Conservation (phyloP, 2,113 vertebrate species). For the Heterotilapia buettikoferi region DNA sequence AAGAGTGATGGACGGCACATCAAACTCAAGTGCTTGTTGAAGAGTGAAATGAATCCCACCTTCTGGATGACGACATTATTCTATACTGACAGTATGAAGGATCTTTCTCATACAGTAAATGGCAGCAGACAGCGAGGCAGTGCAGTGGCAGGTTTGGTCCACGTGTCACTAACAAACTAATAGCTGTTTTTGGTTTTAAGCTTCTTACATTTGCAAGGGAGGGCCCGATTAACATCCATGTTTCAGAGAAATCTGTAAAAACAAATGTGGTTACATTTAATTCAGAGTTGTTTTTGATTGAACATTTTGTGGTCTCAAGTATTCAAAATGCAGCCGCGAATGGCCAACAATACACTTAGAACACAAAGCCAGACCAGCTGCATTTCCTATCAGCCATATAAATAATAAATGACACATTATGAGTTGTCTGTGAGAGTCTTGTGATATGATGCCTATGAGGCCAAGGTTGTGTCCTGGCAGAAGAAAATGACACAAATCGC, state of each 20-base stretch:
- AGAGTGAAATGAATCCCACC: conserved; percentile 31
- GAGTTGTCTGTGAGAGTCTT: conserved; percentile 57
- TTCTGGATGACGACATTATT: conserved; percentile 33
- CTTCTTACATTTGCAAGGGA: neutral
- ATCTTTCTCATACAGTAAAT: conserved; percentile 10
- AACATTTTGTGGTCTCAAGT: conserved; percentile 16
- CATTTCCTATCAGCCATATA: conserved; percentile 62
- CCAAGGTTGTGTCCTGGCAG: neutral
- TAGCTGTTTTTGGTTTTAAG: neutral
- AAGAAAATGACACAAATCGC: conserved; percentile 16
- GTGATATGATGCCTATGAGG: conserved; percentile 53
- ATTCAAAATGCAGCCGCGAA: neutral
- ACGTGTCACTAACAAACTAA: conserved; percentile 10
- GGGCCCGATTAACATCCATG: neutral
- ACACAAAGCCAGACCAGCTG: conserved; percentile 62
- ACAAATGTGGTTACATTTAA: neutral
- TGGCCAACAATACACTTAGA: conserved; percentile 40
- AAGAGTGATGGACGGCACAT: conserved; percentile 36
- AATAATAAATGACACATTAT: conserved; percentile 76
- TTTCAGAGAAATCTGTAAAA: neutral
- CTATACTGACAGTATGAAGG: conserved; percentile 22
- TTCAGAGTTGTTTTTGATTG: neutral
- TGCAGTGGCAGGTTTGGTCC: neutral
- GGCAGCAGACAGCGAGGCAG: conserved; percentile 4
- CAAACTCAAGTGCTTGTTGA: conserved; percentile 54